Percentiles rank a stretch among this genome's conserved stretches.
phyloP scores from a whole-genome alignment of 1,140 invertebrate species.

The Leptinotarsa undecemlineata region DNA sequence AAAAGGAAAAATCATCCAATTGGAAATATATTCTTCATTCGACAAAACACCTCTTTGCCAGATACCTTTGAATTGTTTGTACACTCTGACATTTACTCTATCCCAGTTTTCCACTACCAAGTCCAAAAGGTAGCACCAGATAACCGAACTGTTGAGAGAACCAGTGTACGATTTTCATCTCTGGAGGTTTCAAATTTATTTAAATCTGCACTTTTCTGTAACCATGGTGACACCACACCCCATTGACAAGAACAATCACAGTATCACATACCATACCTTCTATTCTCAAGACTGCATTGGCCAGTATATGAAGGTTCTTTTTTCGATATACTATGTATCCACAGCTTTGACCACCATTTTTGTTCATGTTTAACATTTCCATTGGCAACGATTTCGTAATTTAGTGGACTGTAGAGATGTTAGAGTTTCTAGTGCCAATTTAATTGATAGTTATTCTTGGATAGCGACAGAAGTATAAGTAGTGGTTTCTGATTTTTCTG shows the following conservation, averaged over 20 bases:
- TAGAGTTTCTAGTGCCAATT: neutral
- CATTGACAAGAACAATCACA: slow-evolving; percentile 58
- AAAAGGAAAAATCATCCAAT: slow-evolving; percentile 60
- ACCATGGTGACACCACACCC: slow-evolving; percentile 51
- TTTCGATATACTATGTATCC: slow-evolving; percentile 63
- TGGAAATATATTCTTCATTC: slow-evolving; percentile 51
- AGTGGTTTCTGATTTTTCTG: neutral
- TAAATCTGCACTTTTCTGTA: slow-evolving; percentile 47
- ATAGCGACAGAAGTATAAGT: neutral
- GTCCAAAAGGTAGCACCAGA: slow-evolving; percentile 17
- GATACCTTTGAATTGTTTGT: slow-evolving; percentile 59
- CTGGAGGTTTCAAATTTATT: slow-evolving; percentile 57
- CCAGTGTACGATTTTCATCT: slow-evolving; percentile 45
- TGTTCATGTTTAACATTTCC: slow-evolving; percentile 62
- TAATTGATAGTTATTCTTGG: neutral
- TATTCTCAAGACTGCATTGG: slow-evolving; percentile 51
- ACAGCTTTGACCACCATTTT: slow-evolving; percentile 62
- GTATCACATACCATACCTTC: slow-evolving; percentile 59
- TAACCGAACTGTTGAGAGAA: neutral
- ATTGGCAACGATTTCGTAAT: slow-evolving; percentile 48
- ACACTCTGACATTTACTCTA: slow-evolving; percentile 14
- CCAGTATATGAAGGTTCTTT: slow-evolving; percentile 39
- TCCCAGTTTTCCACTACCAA: slow-evolving; percentile 20
- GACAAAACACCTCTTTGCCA: slow-evolving; percentile 55
- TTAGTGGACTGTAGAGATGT: neutral